Evolutionary conservation across 2,888 invertebrate species (phyloP), one percentile per base, ranked within the genome.

Genomic region (Herminia tarsipennalis): DNA sequence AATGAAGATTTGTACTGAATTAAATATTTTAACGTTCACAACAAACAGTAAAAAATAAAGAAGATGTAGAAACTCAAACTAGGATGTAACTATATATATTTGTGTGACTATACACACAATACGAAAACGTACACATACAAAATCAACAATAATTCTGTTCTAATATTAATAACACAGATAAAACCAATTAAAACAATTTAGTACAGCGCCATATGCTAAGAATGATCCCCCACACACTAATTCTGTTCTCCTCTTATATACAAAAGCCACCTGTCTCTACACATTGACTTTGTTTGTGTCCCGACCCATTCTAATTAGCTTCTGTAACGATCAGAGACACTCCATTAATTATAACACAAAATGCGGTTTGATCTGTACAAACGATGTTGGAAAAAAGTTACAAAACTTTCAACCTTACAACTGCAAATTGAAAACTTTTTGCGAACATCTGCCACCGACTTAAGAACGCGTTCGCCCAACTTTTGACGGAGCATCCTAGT

Each of bases 331-430:
- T 73, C 74, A 74, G 73, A 70, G 76, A 80, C 81, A 76, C 73
- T 76, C 76, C 83, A 85, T 85, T 86, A 81, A 84, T 85, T 83
- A 84, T 78, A 80, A 78, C 73, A 79, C 73, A 76, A 78, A 78
- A 70, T 59, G 69, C 56, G 71, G 76, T 75, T 78, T 73, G 70
- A 75, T 74, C 69, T 56, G 53, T 57, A 73, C 73, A 71, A 79
- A 76, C 74, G 72, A 73, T 64, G 69, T 65, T 66, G 63, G 63
- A 76, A 76, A 66, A 71, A 76, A 71, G 67, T 73, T 62, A 52
- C 58, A 62, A 66, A 71, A 55, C 56, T 58, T 56, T 32, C 21
- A 56, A 53, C 49, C 35, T 60, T 55, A 55, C 45, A 66, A 64
- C 67, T 66, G 56, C 46, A 67, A 70, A 59, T 61, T 48, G 46